A percentile compares a stretch with the other conserved stretches of the same genome.
phyloP scores from a whole-genome alignment of 2,888 invertebrate genomes.

The Petrolisthes manimaculis region DNA sequence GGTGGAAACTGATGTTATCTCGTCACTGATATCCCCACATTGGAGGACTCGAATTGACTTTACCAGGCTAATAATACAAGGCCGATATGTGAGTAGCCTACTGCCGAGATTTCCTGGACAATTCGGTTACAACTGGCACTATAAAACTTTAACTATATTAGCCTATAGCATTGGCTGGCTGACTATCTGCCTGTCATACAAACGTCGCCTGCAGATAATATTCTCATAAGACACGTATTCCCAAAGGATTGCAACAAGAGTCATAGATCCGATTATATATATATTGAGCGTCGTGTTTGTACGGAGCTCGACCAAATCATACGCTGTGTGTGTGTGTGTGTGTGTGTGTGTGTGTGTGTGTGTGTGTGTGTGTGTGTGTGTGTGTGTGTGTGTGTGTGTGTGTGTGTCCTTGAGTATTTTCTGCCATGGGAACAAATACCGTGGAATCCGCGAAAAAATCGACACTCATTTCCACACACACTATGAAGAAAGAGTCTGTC shows the following conservation, averaged over 20 bases:
- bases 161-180: too few relatives aligned
- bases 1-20: too few relatives aligned
- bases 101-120: not conserved
- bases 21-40: too few relatives aligned
- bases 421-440: not conserved
- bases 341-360: not conserved
- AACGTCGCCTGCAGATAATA: not conserved
- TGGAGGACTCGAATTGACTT: not conserved
- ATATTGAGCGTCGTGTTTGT: not conserved
- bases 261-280: not conserved
- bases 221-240: not conserved
- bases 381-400: conserved; percentile 3
- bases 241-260: not conserved
- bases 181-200: too few relatives aligned
- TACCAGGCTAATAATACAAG: not conserved
- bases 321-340: conserved; percentile 10
- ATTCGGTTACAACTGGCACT: not conserved
- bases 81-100: not conserved
- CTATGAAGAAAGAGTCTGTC: too few relatives aligned
- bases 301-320: not conserved
- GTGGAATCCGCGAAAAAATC: too few relatives aligned
- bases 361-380: conserved; percentile 16
- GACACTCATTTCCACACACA: too few relatives aligned
- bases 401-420: not conserved
- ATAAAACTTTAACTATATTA: too few relatives aligned